A percentile compares a stretch with the other conserved stretches of the same genome.
phyloP scores from a whole-genome alignment of 2,113 vertebrate genomes.

The Eulacestoma nigropectus region DNA sequence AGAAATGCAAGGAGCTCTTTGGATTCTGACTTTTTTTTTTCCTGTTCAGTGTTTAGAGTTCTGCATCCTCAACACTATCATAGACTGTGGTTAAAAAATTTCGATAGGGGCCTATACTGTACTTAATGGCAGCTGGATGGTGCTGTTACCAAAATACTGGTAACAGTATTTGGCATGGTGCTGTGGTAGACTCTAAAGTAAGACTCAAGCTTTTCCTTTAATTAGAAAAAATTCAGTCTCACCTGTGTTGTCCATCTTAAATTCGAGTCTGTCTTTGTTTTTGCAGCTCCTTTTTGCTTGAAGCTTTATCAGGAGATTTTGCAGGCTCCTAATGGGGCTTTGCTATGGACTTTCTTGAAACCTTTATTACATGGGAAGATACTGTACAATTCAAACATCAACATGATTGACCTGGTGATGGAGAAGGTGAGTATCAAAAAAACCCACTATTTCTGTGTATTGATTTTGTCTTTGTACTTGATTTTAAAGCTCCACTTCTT shows the following conservation, averaged over 20 bases:
- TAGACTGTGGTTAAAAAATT: not conserved
- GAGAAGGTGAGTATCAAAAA: slow-evolving; percentile 51
- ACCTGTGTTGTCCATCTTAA: not conserved
- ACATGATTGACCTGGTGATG: slow-evolving; percentile 58
- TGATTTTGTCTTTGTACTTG: not conserved
- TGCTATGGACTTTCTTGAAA: slow-evolving; percentile 75
- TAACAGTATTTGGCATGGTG: not conserved
- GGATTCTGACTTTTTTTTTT: not conserved
- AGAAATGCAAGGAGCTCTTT: not conserved
- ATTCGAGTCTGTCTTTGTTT: not conserved
- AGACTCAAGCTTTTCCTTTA: not conserved
- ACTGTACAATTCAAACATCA: slow-evolving; percentile 64
- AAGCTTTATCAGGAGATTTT: slow-evolving; percentile 74
- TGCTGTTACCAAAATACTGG: not conserved
- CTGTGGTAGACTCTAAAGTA: not conserved
- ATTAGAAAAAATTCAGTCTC: not conserved
- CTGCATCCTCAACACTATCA: not conserved
- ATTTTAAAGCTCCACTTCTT: not conserved
- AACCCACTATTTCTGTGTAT: not conserved
- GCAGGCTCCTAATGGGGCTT: slow-evolving; percentile 67
- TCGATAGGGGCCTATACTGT: not conserved
- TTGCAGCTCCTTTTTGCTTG: slow-evolving; percentile 71
- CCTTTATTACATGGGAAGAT: slow-evolving; percentile 73
- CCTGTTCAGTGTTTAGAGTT: not conserved
- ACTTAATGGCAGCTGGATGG: not conserved